These are phyloP conservation scores for Xylocampa areola DNA, from an alignment of 2,888 invertebrate genomes.

Conservation along the genomic window DNA sequence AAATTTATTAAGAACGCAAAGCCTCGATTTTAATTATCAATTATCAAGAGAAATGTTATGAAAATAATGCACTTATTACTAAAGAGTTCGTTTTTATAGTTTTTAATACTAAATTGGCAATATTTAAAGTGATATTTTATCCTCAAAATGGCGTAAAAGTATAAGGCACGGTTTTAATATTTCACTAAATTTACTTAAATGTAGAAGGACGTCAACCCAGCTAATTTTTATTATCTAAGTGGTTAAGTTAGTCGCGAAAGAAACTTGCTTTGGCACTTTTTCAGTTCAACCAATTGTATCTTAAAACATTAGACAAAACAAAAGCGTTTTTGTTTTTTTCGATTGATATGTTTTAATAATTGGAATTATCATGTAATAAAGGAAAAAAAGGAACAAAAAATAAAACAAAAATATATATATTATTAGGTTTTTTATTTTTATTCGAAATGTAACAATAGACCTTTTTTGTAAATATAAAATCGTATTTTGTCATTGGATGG, in stretches of 20 bases:
- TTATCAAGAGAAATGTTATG: constrained; percentile 22
- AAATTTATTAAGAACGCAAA: constrained; percentile 34
- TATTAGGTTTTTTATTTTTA: constrained; percentile 82
- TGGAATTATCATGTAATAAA: constrained; percentile 57
- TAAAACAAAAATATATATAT: constrained; percentile 76
- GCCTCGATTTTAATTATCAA: constrained; percentile 34
- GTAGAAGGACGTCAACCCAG: constrained; percentile 85
- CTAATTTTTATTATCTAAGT: constrained; percentile 65
- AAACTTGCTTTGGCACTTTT: constrained; percentile 67
- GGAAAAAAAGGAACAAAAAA: constrained; percentile 60
- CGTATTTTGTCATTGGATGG: constrained; percentile 87
- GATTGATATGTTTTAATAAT: constrained; percentile 83
- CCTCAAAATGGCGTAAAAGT: constrained; percentile 88
- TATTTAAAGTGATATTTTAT: constrained; percentile 84
- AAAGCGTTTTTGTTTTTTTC: constrained; percentile 41
- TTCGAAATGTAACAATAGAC: constrained; percentile 87
- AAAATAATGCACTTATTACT: constrained; percentile 56
- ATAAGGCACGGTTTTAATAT: constrained; percentile 88
- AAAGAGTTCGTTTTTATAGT: constrained; percentile 69
- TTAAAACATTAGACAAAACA: constrained; percentile 12
- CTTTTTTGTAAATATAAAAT: constrained; percentile 84
- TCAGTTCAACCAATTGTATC: constrained; percentile 45
- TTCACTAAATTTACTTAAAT: constrained; percentile 79
- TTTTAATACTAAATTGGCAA: constrained; percentile 77
- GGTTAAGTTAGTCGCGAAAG: constrained; percentile 55